phyloP scores from a whole-genome alignment of 2,888 invertebrate genomes.

The Pammene aurita region DNA sequence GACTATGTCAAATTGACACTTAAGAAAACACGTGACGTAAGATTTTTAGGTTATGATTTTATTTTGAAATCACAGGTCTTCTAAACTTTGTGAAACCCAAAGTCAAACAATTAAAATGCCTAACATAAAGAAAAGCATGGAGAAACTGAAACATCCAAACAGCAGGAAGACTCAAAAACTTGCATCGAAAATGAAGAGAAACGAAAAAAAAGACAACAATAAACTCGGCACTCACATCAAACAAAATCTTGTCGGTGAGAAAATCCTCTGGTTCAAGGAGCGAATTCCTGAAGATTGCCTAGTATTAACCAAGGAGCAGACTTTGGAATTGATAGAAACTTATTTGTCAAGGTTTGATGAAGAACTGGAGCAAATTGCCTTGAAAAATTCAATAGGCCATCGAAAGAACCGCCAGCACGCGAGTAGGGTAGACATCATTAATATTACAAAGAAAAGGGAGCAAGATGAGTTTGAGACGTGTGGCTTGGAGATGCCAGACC shows the following conservation, averaged over 20 bases:
- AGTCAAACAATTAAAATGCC: constrained; percentile 59
- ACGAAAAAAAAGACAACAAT: constrained; percentile 82
- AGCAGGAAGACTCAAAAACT: constrained; percentile 91
- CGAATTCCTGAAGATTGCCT: constrained; percentile 82
- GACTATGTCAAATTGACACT: not conserved
- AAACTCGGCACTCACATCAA: constrained; percentile 87
- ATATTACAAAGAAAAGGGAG: constrained; percentile 89
- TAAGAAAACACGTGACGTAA: constrained; percentile 7
- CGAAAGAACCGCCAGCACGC: constrained; percentile 91
- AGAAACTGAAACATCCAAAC: constrained; percentile 90
- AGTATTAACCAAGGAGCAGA: constrained; percentile 84
- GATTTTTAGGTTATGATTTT: constrained; percentile 2
- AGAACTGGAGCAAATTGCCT: constrained; percentile 89
- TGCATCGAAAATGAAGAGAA: constrained; percentile 87
- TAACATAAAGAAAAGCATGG: constrained; percentile 67
- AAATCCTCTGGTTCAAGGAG: constrained; percentile 90
- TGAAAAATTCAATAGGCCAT: constrained; percentile 90
- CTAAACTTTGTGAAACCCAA: not conserved
- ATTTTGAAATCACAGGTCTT: constrained; percentile 10
- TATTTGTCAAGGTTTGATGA: constrained; percentile 86
- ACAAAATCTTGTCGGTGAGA: constrained; percentile 89
- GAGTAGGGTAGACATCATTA: constrained; percentile 90
- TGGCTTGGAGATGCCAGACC: constrained; percentile 91
- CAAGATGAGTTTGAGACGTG: constrained; percentile 88
- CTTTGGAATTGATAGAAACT: constrained; percentile 82